Base-by-base conservation (phyloP, 2,113 vertebrate species). In the Cygnus buccinator region DNA sequence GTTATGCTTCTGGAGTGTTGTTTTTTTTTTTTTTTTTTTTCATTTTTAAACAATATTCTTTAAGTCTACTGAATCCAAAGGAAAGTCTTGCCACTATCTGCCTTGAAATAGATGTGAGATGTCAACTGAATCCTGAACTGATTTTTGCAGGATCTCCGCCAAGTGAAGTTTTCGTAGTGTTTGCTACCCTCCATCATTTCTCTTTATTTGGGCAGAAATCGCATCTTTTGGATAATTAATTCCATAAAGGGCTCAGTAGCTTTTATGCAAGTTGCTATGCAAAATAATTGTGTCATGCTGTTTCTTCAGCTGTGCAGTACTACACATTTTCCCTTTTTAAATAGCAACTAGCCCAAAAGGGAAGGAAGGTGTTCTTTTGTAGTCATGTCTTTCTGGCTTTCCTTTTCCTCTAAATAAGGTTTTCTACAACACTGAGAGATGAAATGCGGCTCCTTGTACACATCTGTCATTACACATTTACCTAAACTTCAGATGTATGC, bases 311-410 rank as follows among this genome's bases (percentile, higher is more conserved):
- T 95, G 83, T 4, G 33, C 72, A 19, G 46, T 55, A 43, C 76
- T 75, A 67, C 1, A 5, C 70, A 11, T 93, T 94, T 94, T 96
- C 83, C 89, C 54, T 92, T 96, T 91, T 81, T 91, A 96, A 96
- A 95, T 17, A 96, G 54, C 86, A 96, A 68, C 65, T 65, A 54
- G 57, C 39, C 83, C 61, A 66, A 89, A 95, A 94, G 58, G 88
- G 76, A 96, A 96, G 95, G 90, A 95, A 94, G 71, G 66, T 58
- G 48, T 52, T 81, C 19, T 72, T 93, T 89, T 65, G 73, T 62
- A 84, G 57, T 54, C 16, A 0, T 41, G 21, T 65, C 48, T 65
- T 52, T 89, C 72, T 94, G 83, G 23, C 79, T 76, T 82, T 73
- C 79, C 78, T 78, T n/a, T 92, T 95, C 78, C 63, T 84, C 65